Evolutionary conservation across 2,113 vertebrate species (phyloP), one percentile per base, ranked within the genome.

Genomic region (Micronycteris hirsuta): DNA sequence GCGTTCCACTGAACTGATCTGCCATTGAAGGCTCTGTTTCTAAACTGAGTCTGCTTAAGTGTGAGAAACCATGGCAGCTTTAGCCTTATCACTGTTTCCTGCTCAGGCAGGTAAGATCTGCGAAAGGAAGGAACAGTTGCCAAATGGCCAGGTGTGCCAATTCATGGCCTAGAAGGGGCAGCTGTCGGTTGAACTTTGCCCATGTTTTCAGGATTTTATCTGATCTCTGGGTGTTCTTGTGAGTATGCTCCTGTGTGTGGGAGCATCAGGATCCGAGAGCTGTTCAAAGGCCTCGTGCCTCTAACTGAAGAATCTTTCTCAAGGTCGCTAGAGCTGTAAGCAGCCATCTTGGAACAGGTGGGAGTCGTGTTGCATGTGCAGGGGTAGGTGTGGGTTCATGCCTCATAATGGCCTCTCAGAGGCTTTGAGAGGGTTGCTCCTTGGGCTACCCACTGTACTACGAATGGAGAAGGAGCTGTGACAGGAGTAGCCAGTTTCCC

Each of bases 131-230:
- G 76, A 97, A 6, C 11, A 16, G 77, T 88, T 98, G 97, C 98
- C 97, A 98, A 43, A 78, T 86, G 31, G 95, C 91, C 96, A 98
- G 98, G 98, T 98, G 97, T 97, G 96, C 97, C 86, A n/a, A 76
- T 94, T 93, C 76, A n/a, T 83, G 93, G 93, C 97, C 96, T 24
- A 0, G 22, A 91, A 97, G 78, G 96, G 97, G 97, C 97, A 98
- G 96, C 97, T 98, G 92, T 88, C n/a, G 33, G 86, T 78, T 5
- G 97, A 98, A 98, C 98, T 98, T 98, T 97, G 97, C 97, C 97
- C 96, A 0, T 95, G 94, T 97, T 98, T 97, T 98, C 86, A 93
- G 31, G 94, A 92, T 95, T 97, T 98, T 98, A 98, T 98, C 97
- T 98, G 94, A 93, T 95, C 94, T 93, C 88, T 91, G 61, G 71